Percentiles rank a stretch among this genome's conserved stretches.
These are phyloP conservation scores for Pachypanchax playfairii DNA, from an alignment of 2,113 vertebrate species.

Conservation along the genomic window DNA sequence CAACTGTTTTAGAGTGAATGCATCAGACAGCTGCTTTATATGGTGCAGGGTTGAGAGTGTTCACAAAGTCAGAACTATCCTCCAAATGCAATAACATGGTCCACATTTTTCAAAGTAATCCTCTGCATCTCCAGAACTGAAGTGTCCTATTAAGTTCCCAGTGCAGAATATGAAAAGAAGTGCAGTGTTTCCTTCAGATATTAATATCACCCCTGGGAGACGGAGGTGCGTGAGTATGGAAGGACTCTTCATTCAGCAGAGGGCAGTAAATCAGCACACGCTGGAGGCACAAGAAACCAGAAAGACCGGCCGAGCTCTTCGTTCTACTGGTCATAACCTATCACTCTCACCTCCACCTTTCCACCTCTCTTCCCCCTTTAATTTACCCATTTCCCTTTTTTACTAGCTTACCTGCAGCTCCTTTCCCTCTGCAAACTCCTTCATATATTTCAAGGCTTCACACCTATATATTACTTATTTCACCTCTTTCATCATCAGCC, in stretches of 20 bases:
- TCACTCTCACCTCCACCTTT: slow-evolving; percentile 23
- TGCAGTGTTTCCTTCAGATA: slow-evolving; percentile 41
- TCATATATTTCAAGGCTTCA: slow-evolving; percentile 9
- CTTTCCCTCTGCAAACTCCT: slow-evolving; percentile 1
- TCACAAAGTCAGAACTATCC: slow-evolving; percentile 28
- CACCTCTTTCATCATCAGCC: slow-evolving; percentile 31
- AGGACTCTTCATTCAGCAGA: slow-evolving; percentile 45
- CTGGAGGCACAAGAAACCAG: slow-evolving; percentile 42
- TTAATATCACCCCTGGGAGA: slow-evolving; percentile 51
- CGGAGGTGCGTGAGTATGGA: slow-evolving; percentile 29
- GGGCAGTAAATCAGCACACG: slow-evolving; percentile 56
- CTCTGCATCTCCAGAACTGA: slow-evolving; percentile 4
- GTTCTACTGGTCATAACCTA: slow-evolving; percentile 26
- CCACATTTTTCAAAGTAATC: slow-evolving; percentile 25
- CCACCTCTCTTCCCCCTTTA: slow-evolving; percentile 6
- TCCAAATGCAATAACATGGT: slow-evolving; percentile 4
- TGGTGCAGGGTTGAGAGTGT: not conserved
- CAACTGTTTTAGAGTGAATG: slow-evolving; percentile 6
- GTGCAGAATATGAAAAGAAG: slow-evolving; percentile 44
- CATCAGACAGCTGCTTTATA: not conserved
- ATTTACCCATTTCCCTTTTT: not conserved
- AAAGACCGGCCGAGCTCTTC: slow-evolving; percentile 24
- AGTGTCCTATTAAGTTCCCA: slow-evolving; percentile 33
- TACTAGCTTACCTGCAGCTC: not conserved
- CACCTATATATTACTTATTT: slow-evolving; percentile 23